These are phyloP conservation scores for Rousettus madagascariensis DNA, from an alignment of 2,797 vertebrate species.

Conservation along the genomic window DNA sequence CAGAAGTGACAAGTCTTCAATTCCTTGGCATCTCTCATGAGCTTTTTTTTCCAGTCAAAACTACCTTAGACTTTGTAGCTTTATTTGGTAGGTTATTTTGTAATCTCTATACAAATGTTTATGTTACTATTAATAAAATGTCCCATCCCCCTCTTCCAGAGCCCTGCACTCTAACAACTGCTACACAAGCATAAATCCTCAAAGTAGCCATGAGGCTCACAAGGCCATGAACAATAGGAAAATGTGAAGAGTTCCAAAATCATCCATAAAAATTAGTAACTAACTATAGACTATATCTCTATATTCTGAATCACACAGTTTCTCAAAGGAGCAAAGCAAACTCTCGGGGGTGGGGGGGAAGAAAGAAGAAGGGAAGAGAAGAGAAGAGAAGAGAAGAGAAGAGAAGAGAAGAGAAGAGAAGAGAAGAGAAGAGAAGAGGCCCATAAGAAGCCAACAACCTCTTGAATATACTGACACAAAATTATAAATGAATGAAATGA, in stretches of 20 bases:
- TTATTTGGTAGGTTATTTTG: neutral
- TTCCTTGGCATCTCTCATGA: neutral
- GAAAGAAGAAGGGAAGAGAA: neutral
- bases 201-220: neutral
- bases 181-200: neutral
- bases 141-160: neutral
- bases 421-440: neutral
- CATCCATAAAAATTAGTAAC: neutral
- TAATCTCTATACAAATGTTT: neutral
- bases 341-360: neutral
- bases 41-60: neutral
- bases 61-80: neutral
- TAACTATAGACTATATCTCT: neutral
- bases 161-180: neutral
- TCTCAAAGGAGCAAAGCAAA: slow-evolving; percentile 9
- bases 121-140: neutral
- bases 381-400: neutral
- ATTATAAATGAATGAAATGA: neutral
- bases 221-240: neutral
- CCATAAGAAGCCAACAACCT: neutral
- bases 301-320: neutral
- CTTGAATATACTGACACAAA: slow-evolving; percentile 42
- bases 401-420: too few relatives aligned
- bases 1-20: neutral
- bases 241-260: neutral